Evolutionary conservation across 1,140 invertebrate species (phyloP).

Genomic region (Hyposmocoma kahamanoa): DNA sequence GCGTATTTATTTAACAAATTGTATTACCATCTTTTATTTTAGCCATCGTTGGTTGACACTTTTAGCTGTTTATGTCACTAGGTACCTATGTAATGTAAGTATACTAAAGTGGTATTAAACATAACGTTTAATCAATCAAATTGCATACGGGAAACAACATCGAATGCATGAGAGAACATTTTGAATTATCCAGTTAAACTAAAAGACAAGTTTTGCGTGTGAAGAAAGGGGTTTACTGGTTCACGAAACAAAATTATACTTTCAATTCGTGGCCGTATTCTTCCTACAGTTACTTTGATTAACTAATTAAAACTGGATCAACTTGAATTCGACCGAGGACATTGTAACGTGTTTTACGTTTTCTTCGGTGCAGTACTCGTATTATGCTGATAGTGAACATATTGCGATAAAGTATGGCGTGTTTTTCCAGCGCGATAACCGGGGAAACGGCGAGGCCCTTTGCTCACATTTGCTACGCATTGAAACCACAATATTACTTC

Average conservation of each 20-base stretch:
- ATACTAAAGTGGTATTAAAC: no score
- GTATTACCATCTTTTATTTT: no score
- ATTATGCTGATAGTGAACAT: constrained; percentile 51
- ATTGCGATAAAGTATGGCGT: constrained; percentile 56
- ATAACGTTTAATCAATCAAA: no score
- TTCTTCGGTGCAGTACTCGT: not conserved
- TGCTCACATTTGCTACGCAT: constrained; percentile 13
- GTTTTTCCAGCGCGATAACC: constrained; percentile 61
- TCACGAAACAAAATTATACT: constrained; percentile 15
- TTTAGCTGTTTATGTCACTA: no score
- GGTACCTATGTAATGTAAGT: no score
- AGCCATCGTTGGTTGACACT: no score
- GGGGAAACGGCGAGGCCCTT: constrained; percentile 43
- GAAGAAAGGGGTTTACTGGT: constrained; percentile 21
- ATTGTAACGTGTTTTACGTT: not conserved
- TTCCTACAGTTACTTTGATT: not conserved
- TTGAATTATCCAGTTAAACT: constrained; percentile 6
- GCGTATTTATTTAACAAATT: no score
- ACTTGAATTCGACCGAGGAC: constrained; percentile 11
- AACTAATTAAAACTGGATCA: not conserved
- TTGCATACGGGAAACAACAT: no score
- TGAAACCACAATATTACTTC: constrained; percentile 10
- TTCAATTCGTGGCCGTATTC: constrained; percentile 21
- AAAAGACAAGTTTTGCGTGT: constrained; percentile 17
- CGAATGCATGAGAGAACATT: no score